Conservation (phyloP, 2,797 vertebrate species). For the Alca torda region DNA sequence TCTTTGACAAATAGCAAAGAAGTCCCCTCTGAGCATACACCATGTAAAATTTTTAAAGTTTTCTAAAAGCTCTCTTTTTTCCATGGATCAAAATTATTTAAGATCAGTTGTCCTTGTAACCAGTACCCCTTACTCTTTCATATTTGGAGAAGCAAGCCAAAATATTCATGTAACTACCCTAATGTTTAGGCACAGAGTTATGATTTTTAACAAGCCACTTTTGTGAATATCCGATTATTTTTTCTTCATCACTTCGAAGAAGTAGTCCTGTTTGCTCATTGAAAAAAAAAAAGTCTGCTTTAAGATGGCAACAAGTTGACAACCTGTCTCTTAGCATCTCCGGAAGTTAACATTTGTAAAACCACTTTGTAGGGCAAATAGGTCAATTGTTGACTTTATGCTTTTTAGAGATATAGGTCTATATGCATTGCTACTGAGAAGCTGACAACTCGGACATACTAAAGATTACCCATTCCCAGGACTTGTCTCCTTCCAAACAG, state of each 20-base stretch:
- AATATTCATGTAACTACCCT: neutral
- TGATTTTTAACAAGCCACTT: neutral
- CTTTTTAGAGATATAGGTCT: neutral
- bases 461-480: neutral
- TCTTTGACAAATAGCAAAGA: neutral
- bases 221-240: neutral
- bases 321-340: neutral
- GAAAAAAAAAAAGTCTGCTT: neutral
- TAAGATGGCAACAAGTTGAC: neutral
- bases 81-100: neutral
- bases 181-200: neutral
- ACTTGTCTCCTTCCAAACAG: neutral
- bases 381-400: neutral
- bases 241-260: neutral
- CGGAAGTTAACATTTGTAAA: neutral
- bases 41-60: neutral
- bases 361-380: neutral
- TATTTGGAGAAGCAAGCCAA: neutral
- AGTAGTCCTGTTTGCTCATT: neutral
- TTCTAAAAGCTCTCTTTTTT: neutral
- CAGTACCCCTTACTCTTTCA: neutral
- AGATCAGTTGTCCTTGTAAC: neutral
- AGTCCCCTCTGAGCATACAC: neutral
- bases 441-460: neutral
- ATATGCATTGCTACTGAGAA: neutral